phyloP scores from a whole-genome alignment of 1,140 invertebrate genomes.

The Delia radicum region DNA sequence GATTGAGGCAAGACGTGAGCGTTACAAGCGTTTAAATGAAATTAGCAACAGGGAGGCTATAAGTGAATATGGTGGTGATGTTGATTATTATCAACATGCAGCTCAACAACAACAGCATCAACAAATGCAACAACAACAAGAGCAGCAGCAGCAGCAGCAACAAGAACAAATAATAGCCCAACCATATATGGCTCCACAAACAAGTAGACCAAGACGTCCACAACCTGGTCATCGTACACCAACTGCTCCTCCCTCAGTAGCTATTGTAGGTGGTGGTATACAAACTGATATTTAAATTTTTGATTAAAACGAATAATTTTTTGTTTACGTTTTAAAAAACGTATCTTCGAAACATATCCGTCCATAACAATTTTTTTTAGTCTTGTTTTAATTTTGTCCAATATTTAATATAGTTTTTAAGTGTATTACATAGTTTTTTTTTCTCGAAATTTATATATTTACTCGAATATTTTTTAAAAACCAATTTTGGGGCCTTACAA shows the following conservation, averaged over 20 bases:
- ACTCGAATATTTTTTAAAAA: slow-evolving; percentile 19
- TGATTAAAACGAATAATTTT: not conserved
- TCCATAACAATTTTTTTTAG: not conserved
- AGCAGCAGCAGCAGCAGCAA: slow-evolving; percentile 36
- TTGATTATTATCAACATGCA: slow-evolving; percentile 56
- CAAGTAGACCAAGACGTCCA: slow-evolving; percentile 46
- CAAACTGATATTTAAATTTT: slow-evolving; percentile 46
- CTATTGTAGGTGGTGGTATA: slow-evolving; percentile 35
- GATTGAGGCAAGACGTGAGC: slow-evolving; percentile 76
- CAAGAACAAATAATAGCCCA: slow-evolving; percentile 33
- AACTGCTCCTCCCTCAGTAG: slow-evolving; percentile 28
- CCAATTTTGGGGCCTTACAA: slow-evolving; percentile 14
- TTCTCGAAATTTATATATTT: not conserved
- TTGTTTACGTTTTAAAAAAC: no score
- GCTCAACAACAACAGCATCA: slow-evolving; percentile 34
- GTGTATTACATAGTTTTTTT: not conserved
- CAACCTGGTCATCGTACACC: slow-evolving; percentile 40
- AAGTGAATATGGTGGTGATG: slow-evolving; percentile 60
- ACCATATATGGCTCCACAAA: slow-evolving; percentile 42
- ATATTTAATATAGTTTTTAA: not conserved
- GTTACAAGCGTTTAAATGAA: slow-evolving; percentile 68
- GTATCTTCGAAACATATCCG: slow-evolving; percentile 16
- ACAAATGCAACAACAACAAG: slow-evolving; percentile 44
- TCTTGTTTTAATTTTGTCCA: not conserved
- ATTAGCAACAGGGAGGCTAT: slow-evolving; percentile 63